phyloP scores from a whole-genome alignment of 2,888 invertebrate genomes.

The Archips crataeganus region DNA sequence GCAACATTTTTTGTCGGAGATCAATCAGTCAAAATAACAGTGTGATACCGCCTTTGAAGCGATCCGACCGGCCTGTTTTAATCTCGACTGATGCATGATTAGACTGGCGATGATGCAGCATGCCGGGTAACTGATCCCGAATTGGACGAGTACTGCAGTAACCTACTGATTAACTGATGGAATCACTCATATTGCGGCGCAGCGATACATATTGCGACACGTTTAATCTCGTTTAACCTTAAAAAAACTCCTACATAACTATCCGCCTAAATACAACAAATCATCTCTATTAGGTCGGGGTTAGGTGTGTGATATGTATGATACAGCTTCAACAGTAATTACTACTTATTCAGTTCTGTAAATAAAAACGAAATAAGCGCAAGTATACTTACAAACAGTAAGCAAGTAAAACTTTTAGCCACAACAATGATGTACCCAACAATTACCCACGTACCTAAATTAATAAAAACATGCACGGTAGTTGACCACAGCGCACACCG shows the following conservation, averaged over 20 bases:
- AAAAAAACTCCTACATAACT: not conserved
- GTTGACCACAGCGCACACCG: conserved; percentile 58
- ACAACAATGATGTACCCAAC: conserved; percentile 13
- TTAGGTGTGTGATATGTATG: no score
- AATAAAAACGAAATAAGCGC: conserved; percentile 4
- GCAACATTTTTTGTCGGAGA: conserved; percentile 83
- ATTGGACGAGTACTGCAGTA: conserved; percentile 71
- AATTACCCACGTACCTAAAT: conserved; percentile 45
- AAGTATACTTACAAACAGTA: conserved; percentile 7
- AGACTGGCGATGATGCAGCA: conserved; percentile 84
- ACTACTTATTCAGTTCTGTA: not conserved
- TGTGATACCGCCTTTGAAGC: conserved; percentile 86
- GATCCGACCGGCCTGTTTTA: conserved; percentile 83
- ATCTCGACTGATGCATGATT: conserved; percentile 84
- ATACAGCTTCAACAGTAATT: no score
- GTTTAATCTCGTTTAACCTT: not conserved
- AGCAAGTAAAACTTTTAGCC: conserved; percentile 36
- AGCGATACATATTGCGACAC: not conserved
- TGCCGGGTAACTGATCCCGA: conserved; percentile 76
- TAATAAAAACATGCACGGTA: conserved; percentile 51
- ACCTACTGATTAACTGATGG: conserved; percentile 66
- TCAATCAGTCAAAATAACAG: conserved; percentile 87
- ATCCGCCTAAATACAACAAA: not conserved
- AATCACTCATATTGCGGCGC: conserved; percentile 26
- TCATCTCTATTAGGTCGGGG: not conserved